Conservation (phyloP, 2,888 invertebrate genomes). For the Caenorhabditis wallacei region DNA sequence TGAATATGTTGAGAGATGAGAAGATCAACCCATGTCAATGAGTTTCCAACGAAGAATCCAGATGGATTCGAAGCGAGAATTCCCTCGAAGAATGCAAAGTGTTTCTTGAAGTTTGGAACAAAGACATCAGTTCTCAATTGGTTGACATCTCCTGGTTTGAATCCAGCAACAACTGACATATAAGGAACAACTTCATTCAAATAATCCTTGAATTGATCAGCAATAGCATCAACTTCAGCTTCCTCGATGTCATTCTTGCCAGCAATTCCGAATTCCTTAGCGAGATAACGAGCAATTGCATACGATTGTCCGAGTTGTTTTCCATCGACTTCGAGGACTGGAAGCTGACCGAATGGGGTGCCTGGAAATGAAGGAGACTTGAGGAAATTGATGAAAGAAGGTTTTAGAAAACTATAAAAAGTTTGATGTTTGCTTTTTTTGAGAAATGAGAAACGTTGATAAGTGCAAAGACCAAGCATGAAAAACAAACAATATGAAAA, state of each 20-base stretch:
- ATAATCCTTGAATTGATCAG: constrained; percentile 76
- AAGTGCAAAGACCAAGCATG: too few relatives aligned
- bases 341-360: constrained; percentile 76
- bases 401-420: too few relatives aligned
- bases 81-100: constrained; percentile 72
- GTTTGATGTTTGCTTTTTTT: too few relatives aligned
- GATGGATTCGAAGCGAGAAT: constrained; percentile 66
- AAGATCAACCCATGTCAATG: constrained; percentile 77
- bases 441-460: too few relatives aligned
- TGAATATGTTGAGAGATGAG: constrained; percentile 73
- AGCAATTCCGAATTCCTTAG: constrained; percentile 67
- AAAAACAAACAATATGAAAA: not conserved
- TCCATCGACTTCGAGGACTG: constrained; percentile 75
- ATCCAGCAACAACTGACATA: constrained; percentile 62
- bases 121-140: constrained; percentile 67
- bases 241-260: constrained; percentile 72
- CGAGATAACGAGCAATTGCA: constrained; percentile 74
- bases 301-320: constrained; percentile 69
- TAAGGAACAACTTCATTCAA: constrained; percentile 63
- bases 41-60: constrained; percentile 75
- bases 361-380: constrained; percentile 36
- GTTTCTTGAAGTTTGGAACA: constrained; percentile 74
- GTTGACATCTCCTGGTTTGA: constrained; percentile 68
- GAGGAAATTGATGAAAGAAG: not conserved
- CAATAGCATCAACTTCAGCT: constrained; percentile 72